Conservation (phyloP, 2,797 vertebrate genomes). For the Mormyrus hasselquistii region DNA sequence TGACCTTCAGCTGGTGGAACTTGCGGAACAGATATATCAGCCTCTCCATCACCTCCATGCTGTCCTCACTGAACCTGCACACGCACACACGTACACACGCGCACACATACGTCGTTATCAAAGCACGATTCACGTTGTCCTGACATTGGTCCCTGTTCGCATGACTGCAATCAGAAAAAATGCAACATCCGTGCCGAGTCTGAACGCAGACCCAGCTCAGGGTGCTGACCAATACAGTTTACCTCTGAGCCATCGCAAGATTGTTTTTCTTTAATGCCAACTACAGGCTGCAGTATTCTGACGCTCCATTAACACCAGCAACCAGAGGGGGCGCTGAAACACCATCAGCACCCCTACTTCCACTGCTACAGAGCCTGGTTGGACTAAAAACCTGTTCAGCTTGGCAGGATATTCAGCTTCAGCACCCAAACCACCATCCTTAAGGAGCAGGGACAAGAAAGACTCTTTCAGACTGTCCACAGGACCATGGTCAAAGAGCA, state of each 20-base stretch:
- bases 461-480: not conserved
- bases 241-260: not conserved
- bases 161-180: not conserved
- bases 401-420: not conserved
- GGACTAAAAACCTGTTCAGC: not conserved
- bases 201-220: not conserved
- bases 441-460: not conserved
- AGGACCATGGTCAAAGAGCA: not conserved
- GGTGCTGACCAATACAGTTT: not conserved
- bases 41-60: constrained; percentile 97
- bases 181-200: not conserved
- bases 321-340: not conserved
- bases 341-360: not conserved
- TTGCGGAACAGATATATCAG: constrained; percentile 96
- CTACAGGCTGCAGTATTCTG: not conserved
- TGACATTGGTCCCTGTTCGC: not conserved
- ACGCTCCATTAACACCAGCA: not conserved
- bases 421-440: not conserved
- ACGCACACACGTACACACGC: not conserved
- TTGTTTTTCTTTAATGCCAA: not conserved
- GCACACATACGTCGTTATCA: not conserved
- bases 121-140: not conserved
- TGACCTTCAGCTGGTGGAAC: constrained; percentile 91
- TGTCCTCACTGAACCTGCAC: constrained; percentile 89
- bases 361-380: not conserved